A percentile compares a stretch with the other conserved stretches of the same genome.
phyloP scores from a whole-genome alignment of 2,888 invertebrate genomes.

The Trachelus tabidus region DNA sequence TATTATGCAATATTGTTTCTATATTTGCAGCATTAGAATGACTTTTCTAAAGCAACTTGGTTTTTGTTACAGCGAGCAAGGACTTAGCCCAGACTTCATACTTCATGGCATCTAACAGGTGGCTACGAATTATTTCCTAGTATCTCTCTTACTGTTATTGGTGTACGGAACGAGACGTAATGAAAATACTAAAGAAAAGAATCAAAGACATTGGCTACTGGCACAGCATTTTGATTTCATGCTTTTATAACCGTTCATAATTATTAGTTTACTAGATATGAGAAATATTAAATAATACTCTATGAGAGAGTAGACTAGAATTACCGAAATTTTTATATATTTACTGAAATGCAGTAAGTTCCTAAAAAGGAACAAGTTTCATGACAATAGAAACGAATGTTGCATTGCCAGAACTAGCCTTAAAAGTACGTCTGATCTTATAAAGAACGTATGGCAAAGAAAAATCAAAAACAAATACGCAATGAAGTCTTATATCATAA shows the following conservation, averaged over 20 bases:
- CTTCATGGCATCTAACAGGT: constrained; percentile 98
- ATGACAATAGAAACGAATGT: constrained; percentile 38
- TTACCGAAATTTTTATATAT: too few species aligned
- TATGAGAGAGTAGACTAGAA: too few species aligned
- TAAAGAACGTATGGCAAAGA: constrained; percentile 45
- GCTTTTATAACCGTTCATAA: not conserved
- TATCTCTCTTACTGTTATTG: constrained; percentile 45
- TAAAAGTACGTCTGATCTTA: constrained; percentile 41
- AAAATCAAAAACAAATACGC: constrained; percentile 19
- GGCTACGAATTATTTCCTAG: constrained; percentile 50
- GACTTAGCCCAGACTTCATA: constrained; percentile 98
- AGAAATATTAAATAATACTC: constrained; percentile 7
- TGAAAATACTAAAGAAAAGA: constrained; percentile 14
- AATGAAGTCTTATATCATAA: constrained; percentile 45
- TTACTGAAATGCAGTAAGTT: too few species aligned
- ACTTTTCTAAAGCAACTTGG: not conserved
- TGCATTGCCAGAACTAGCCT: constrained; percentile 42
- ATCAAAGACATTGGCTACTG: constrained; percentile 41
- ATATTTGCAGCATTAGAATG: too few species aligned
- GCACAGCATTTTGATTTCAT: constrained; percentile 40
- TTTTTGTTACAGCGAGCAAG: constrained; percentile 80
- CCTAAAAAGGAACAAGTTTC: too few species aligned
- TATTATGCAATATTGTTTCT: too few species aligned
- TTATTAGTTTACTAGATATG: constrained; percentile 15
- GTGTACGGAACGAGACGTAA: constrained; percentile 17